These are phyloP conservation scores for Pachyramphus minor DNA, from an alignment of 2,113 vertebrate genomes.

Conservation along the genomic window DNA sequence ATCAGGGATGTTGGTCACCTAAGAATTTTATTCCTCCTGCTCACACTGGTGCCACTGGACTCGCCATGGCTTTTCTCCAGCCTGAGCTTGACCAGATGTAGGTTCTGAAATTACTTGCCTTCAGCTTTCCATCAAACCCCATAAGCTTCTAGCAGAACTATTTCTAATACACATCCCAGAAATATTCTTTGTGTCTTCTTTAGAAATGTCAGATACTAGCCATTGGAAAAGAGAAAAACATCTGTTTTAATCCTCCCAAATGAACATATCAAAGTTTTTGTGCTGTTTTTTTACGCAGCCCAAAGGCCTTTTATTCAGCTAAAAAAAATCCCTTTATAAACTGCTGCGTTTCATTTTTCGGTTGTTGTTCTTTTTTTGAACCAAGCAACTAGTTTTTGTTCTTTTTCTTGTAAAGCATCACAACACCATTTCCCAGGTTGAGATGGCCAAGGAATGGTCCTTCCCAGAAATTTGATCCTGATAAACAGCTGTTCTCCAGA, in stretches of 20 bases:
- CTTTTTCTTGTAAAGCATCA: not conserved
- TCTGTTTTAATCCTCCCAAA: not conserved
- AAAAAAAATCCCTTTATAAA: not conserved
- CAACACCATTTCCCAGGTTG: not conserved
- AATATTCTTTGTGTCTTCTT: not conserved
- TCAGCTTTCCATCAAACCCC: not conserved
- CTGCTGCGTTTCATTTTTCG: not conserved
- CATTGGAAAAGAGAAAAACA: conserved; percentile 22
- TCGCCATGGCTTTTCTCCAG: not conserved
- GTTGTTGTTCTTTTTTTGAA: not conserved
- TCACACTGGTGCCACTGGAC: not conserved
- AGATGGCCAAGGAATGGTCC: not conserved
- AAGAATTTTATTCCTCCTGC: not conserved
- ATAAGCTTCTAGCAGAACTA: not conserved
- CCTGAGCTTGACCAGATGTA: not conserved
- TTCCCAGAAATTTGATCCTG: not conserved
- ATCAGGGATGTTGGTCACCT: not conserved
- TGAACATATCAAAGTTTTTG: not conserved
- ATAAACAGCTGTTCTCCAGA: not conserved
- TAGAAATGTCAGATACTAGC: not conserved
- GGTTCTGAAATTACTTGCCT: not conserved
- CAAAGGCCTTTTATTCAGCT: not conserved
- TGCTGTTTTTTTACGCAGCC: not conserved
- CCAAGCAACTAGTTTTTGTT: not conserved
- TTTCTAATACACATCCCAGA: not conserved